Evolutionary conservation across 1,140 invertebrate species (phyloP).

Genomic region (Hycleus phaleratus): DNA sequence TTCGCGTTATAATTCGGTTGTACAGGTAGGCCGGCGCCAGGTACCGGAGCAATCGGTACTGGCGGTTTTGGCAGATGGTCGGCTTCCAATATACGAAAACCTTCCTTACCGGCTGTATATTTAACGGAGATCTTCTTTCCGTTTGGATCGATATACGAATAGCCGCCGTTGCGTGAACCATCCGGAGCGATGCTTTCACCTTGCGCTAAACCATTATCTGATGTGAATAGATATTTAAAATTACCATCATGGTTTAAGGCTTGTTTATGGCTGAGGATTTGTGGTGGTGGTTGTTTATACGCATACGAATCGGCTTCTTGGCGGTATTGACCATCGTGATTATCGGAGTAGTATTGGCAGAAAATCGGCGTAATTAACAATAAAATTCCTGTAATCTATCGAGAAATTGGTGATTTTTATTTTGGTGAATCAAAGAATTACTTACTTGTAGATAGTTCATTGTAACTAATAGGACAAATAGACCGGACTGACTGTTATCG

Average conservation of each 20-base stretch:
- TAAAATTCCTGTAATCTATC: slow-evolving; percentile 6
- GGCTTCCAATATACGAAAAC: slow-evolving; percentile 49
- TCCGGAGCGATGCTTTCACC: slow-evolving; percentile 56
- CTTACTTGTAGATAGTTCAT: slow-evolving; percentile 9
- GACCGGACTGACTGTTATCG: slow-evolving; percentile 14
- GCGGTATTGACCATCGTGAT: slow-evolving; percentile 2
- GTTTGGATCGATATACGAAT: slow-evolving; percentile 45
- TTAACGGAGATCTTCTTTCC: slow-evolving; percentile 51
- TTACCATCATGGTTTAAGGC: slow-evolving; percentile 46
- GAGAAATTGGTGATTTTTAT: background rate
- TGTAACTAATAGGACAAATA: slow-evolving; percentile 16
- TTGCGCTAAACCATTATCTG: slow-evolving; percentile 57
- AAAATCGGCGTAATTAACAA: slow-evolving; percentile 6
- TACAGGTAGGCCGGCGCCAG: slow-evolving; percentile 11
- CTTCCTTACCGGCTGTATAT: slow-evolving; percentile 58
- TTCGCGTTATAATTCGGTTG: background rate
- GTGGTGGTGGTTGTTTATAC: slow-evolving; percentile 28
- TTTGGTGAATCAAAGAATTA: background rate
- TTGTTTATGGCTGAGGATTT: slow-evolving; percentile 38
- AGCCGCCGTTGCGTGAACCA: slow-evolving; percentile 52
- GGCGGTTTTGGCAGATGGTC: slow-evolving; percentile 42
- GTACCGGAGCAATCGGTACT: slow-evolving; percentile 25
- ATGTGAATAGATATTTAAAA: slow-evolving; percentile 56
- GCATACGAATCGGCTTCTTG: too few species aligned
- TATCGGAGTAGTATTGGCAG: background rate